Evolutionary conservation across 2,113 vertebrate species (phyloP), one percentile per base, ranked within the genome.

Genomic region (Apaloderma vittatum): DNA sequence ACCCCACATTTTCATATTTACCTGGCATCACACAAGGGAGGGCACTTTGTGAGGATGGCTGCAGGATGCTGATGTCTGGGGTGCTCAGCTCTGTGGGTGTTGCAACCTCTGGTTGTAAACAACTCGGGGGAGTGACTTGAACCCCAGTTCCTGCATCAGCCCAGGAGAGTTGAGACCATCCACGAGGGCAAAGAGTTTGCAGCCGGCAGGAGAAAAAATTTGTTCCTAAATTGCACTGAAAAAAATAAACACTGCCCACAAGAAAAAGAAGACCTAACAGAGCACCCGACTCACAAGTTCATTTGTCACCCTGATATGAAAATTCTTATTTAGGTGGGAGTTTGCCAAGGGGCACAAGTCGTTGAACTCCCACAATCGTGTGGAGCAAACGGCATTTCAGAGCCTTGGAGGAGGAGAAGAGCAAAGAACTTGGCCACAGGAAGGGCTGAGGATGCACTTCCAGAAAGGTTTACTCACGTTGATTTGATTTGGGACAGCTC

Each of bases 271-370:
- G 46, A 12, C 21, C 15, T 55, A 23, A 57, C 0, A 6, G 30
- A n/a, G 7, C 1, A 4, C 29, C 22, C 0, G 3, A 20, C 70
- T 36, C 57, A 6, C 20, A 6, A 4, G 23, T 24, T 45, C 32
- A 7, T 26, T 57, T 51, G 15, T 19, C 27, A 58, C 19, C 27
- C 57, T 45, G 34, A 6, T 36, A 18, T 24, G 24, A 66, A 65
- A 16, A 36, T 27, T 22, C 40, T 32, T n/a, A 11, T 43, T 71
- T 19, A 58, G 55, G 45, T 32, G 18, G 24, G 51, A 75, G 27
- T 8, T 70, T 62, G 27, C 16, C 74, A n/a, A 51, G 43, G 20
- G 26, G 11, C 63, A 26, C 23, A 57, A 26, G 32, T 11, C 12
- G 0, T 34, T 46, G 43, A 78, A 40, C 4, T 32, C 15, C 12